phyloP scores from a whole-genome alignment of 2,797 vertebrate species.

The Poeciliopsis infans region DNA sequence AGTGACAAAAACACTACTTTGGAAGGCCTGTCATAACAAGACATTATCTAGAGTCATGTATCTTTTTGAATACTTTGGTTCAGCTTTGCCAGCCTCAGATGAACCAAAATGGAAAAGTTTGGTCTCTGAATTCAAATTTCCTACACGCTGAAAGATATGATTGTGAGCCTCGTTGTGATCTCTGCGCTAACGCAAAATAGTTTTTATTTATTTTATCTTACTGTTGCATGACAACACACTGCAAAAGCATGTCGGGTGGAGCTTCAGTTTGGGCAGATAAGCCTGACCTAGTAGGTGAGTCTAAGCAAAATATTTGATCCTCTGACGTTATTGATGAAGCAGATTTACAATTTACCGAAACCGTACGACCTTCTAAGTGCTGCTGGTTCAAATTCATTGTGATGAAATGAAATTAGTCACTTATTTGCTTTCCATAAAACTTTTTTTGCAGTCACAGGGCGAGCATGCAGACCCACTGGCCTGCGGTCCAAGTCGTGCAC shows the following conservation, averaged over 20 bases:
- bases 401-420: background rate
- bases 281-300: background rate
- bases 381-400: background rate
- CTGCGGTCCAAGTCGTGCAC: background rate
- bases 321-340: background rate
- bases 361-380: background rate
- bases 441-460: too few species aligned
- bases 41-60: too few species aligned
- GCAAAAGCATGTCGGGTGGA: background rate
- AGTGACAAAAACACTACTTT: too few species aligned
- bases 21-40: too few species aligned
- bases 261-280: background rate
- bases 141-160: background rate
- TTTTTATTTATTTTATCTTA: background rate
- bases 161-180: background rate
- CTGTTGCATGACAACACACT: background rate
- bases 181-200: background rate
- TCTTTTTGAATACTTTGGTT: too few species aligned
- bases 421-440: background rate
- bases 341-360: background rate
- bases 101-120: too few species aligned
- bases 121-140: background rate
- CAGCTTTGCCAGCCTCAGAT: too few species aligned
- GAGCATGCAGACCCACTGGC: background rate
- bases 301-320: background rate